Evolutionary conservation across 1,140 invertebrate species (phyloP).

Genomic region (Potamilus streckersoni): DNA sequence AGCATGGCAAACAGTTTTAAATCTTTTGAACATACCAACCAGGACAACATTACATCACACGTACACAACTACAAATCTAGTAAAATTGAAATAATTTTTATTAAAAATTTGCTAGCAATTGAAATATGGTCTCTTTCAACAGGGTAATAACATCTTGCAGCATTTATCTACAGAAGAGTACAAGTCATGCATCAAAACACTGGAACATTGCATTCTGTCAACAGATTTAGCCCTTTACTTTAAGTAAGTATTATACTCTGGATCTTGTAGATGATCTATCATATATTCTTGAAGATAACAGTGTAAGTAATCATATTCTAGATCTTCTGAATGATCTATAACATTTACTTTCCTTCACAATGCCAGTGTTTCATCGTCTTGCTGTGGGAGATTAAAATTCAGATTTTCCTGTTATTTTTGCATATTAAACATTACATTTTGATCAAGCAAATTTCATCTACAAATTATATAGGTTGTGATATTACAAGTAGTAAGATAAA

Average conservation of each 20-base stretch:
- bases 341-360: background rate
- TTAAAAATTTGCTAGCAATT: background rate
- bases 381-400: background rate
- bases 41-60: background rate
- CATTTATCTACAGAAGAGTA: constrained; percentile 90
- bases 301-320: no score
- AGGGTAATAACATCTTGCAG: constrained; percentile 86
- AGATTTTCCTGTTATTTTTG: background rate
- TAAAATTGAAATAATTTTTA: background rate
- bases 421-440: background rate
- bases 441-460: no score
- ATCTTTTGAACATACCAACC: no score
- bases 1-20: no score
- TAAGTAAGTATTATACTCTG: constrained; percentile 74
- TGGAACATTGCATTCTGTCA: constrained; percentile 90
- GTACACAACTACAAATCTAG: background rate
- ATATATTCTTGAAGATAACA: no score
- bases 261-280: no score
- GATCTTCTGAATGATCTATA: no score
- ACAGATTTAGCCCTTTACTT: constrained; percentile 97
- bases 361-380: background rate
- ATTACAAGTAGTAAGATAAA: no score
- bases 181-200: constrained; percentile 87
- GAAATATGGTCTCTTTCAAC: constrained; percentile 15
- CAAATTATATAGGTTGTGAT: no score